A percentile compares a stretch with the other conserved stretches of the same genome.
Evolutionary conservation across 2,888 invertebrate species (phyloP).

Genomic region (Polylopha cassiicola): DNA sequence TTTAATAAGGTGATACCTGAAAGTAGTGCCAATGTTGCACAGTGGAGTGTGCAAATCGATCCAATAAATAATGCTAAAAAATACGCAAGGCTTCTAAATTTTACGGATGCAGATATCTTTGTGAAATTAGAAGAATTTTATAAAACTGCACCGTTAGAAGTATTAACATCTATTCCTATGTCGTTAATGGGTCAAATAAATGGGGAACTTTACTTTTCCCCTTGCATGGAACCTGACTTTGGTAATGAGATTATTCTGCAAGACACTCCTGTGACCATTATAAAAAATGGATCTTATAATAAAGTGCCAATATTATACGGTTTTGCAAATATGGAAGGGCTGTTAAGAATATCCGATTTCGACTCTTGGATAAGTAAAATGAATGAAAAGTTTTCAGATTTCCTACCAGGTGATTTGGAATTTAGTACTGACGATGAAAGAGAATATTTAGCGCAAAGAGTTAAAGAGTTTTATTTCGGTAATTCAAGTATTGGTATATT

Average conservation of each 20-base stretch:
- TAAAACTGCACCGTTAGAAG: background rate
- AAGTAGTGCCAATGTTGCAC: background rate
- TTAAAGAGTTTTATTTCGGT: background rate
- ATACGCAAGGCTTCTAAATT: conserved; percentile 2
- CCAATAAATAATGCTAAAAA: conserved; percentile 1
- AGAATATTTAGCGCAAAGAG: background rate
- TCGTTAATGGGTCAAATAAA: too few relatives aligned
- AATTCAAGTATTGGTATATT: background rate
- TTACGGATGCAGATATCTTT: background rate
- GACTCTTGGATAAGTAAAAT: conserved; percentile 17
- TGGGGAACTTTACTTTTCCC: background rate
- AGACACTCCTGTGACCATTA: conserved; percentile 11
- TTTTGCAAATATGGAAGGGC: conserved; percentile 18
- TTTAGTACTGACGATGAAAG: conserved; percentile 9
- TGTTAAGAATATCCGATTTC: conserved; percentile 5
- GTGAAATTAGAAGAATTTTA: background rate
- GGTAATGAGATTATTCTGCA: conserved; percentile 1
- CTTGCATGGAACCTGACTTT: conserved; percentile 1
- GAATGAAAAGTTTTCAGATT: conserved; percentile 20
- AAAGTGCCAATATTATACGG: conserved; percentile 20
- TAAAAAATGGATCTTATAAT: conserved; percentile 10
- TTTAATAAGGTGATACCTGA: conserved; percentile 7
- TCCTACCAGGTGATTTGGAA: conserved; percentile 19
- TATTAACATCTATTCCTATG: background rate
- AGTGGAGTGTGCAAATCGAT: conserved; percentile 9